Evolutionary conservation across 1,140 invertebrate species (phyloP).

Genomic region (Bombus pascuorum): DNA sequence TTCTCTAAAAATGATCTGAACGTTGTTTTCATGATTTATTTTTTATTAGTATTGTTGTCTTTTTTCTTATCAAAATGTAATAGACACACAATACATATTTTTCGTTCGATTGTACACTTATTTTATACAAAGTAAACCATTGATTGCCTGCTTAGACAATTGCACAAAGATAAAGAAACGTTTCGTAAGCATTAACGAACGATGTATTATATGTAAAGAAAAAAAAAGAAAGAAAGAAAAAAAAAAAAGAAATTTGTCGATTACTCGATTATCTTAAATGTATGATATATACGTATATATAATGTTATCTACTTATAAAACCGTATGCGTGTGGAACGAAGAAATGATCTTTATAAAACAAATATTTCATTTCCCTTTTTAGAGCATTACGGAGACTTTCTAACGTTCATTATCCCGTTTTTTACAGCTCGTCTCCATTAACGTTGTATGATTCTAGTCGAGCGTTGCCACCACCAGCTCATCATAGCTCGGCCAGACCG

Average conservation of each 20-base stretch:
- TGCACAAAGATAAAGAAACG: not conserved
- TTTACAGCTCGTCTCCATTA: conserved; percentile 82
- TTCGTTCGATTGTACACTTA: not conserved
- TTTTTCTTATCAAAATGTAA: not conserved
- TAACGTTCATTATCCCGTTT: conserved; percentile 76
- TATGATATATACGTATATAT: conserved; percentile 8
- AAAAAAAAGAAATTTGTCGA: not conserved
- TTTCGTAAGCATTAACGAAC: not conserved
- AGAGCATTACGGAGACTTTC: conserved; percentile 65
- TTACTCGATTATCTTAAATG: conserved; percentile 1
- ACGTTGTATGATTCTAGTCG: conserved; percentile 85
- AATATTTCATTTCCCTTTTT: conserved; percentile 58
- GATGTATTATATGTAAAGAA: conserved; percentile 5
- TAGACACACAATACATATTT: not conserved
- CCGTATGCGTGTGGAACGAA: conserved; percentile 19
- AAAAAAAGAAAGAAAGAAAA: too few species aligned
- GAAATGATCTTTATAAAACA: conserved; percentile 49
- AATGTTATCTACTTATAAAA: conserved; percentile 17
- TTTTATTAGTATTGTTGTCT: not conserved
- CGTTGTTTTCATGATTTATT: not conserved
- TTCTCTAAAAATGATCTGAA: not conserved
- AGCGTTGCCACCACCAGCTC: conserved; percentile 91
- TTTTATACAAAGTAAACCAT: conserved; percentile 6
- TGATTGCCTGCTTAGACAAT: conserved; percentile 3
- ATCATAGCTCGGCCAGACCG: conserved; percentile 91